Base-by-base conservation (phyloP, 2,888 invertebrate species). In the Schizaphis graminum region DNA sequence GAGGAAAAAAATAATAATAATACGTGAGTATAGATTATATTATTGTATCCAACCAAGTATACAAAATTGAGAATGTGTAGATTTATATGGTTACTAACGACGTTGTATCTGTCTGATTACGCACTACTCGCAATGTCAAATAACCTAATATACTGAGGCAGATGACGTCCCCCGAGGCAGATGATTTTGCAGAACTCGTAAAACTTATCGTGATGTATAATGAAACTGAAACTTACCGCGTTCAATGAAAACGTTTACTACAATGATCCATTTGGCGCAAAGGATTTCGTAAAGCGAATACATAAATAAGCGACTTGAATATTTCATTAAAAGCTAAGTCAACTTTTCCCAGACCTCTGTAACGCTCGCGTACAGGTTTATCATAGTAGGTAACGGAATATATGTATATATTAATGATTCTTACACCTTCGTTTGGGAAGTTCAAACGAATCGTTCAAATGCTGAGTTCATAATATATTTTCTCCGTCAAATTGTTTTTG, bases 271-370 rank as follows among this genome's bases (percentile, higher is more conserved):
- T 61, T 49, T 77, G 91, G 49, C 77, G 77, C 35, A 24, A 26
- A 67, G 91, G 91, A 67, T 49, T 77, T 35, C 10, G 77, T 21
- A n/a, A 61, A 61, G 61, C 28, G 89, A 61, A 90, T 61, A 67
- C 24, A 21, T 77, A 91, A 91, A 26, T 67, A 77, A 77, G n/a
- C 13, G 35, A 77, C 49, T 67, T 77, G 91, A 49, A 91, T 91
- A 77, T 77, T 91, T 91, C 91, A 91, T 91, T 49, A 91, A 90
- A 49, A 91, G 91, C 35, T 53, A 11, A 91, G 89, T 89, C 44
- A 44, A 89, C 57, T 61, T 61, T 53, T 16, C 56, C 41, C 77
- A 35, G 77, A 77, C 35, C 77, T 77, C 35, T 35, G 77, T 77
- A 35, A 77, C 77, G 35, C 21, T 3, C 21, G 3, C 35, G 21